Conservation (phyloP, 2,113 vertebrate genomes). For the Eulacestoma nigropectus region DNA sequence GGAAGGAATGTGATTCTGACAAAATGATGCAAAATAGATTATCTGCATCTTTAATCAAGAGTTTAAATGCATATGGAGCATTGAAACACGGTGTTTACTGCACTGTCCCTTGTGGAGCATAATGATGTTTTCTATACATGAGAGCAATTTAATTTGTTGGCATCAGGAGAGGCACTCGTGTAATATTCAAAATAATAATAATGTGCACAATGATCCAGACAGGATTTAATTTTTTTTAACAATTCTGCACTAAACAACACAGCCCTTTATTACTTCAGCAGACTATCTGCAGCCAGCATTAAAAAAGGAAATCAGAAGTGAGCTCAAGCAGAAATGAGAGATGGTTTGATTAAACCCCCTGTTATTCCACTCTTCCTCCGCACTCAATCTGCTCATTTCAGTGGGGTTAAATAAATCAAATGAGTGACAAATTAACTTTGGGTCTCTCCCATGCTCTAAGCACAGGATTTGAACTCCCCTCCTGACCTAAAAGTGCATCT, state of each 20-base stretch:
- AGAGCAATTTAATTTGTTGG: slow-evolving; percentile 5
- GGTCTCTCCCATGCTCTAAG: neutral
- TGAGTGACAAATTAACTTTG: neutral
- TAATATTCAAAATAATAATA: slow-evolving; percentile 11
- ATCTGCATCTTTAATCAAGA: slow-evolving; percentile 27
- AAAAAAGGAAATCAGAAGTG: neutral
- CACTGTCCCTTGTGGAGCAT: neutral
- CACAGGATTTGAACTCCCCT: neutral
- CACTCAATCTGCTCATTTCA: neutral
- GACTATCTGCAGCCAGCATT: neutral
- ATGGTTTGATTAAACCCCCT: neutral
- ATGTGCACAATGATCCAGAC: neutral
- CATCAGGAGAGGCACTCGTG: neutral
- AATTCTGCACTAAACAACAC: neutral
- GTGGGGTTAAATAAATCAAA: neutral
- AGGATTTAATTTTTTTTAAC: neutral
- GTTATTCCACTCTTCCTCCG: neutral
- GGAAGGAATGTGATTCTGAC: neutral
- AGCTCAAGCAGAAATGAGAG: neutral
- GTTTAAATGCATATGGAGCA: neutral
- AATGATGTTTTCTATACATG: neutral
- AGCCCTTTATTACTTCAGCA: neutral
- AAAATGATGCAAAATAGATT: neutral
- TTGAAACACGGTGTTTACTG: neutral
- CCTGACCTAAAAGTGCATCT: neutral